Evolutionary conservation across 2,113 vertebrate genomes (phyloP), one percentile per base, ranked within the genome.

Genomic region (Amazona guildingii): DNA sequence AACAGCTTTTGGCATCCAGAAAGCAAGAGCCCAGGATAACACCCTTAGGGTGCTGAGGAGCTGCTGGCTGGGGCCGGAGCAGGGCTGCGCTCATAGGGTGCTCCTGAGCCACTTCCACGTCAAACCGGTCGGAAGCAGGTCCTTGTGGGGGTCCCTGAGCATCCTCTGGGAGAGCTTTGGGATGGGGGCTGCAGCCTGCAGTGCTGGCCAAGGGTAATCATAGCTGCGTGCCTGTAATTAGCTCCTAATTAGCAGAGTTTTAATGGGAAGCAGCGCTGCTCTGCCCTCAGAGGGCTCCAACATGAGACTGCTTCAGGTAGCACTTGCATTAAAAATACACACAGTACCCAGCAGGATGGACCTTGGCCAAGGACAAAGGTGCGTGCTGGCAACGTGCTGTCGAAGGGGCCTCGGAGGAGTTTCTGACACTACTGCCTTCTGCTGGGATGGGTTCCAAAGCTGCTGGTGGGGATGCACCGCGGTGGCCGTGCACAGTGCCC

Each of bases 171-270:
- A 39, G 49, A 25, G 33, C 3, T 33, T 57, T 18, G 88, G 62
- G 39, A 41, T 13, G 24, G 3, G 52, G 46, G 33, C 61, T 61
- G 83, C 63, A 78, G 86, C 59, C 44, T 48, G 35, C 67, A 41
- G 77, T 18, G 39, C 68, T 43, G 41, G 83, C 90, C 44, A 35
- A 83, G 84, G 83, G 78, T 74, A 85, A 76, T 68, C 82, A 41
- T 82, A 78, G 43, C 49, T 55, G 59, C 37, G 54, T 67, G 75
- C 59, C 54, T 1, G 1, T 78, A 83, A 96, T 96, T 96, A 95
- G 67, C 44, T 82, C 72, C 92, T 94, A 79, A 96, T 94, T 93
- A 95, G 78, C 75, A 67, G 68, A 74, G 57, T 76, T 88, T 90
- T 75, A 86, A 80, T 68, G 41, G 29, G 57, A 93, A 92, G 8